Conservation (phyloP, 2,113 vertebrate genomes). For the Eptatretus burgeri region DNA sequence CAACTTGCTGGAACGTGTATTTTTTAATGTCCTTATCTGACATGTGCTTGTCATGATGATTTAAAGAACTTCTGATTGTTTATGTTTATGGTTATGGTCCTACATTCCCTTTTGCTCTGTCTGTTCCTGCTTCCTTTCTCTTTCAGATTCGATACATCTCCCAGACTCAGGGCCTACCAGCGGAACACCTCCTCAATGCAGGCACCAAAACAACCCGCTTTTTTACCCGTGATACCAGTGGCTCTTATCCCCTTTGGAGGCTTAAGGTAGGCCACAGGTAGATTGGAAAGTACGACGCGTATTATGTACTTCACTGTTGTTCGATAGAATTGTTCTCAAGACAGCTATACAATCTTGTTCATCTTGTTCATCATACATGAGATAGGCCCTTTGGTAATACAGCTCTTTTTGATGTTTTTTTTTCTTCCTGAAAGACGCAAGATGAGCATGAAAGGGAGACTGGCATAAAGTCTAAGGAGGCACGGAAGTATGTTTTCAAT, state of each 20-base stretch:
- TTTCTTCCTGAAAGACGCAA: constrained; percentile 27
- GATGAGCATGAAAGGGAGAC: constrained; percentile 80
- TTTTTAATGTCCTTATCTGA: no score
- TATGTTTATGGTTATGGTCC: constrained; percentile 1
- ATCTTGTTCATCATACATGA: no score
- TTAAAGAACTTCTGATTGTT: not conserved
- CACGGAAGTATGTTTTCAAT: constrained; percentile 92
- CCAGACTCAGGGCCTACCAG: constrained; percentile 84
- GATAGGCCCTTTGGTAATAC: no score
- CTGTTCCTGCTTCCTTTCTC: constrained; percentile 9
- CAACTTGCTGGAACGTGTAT: no score
- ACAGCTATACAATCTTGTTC: no score
- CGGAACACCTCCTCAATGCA: constrained; percentile 80
- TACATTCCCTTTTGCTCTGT: not conserved
- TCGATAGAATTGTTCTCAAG: no score
- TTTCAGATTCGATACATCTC: constrained; percentile 86
- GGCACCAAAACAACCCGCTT: constrained; percentile 92
- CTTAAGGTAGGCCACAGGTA: constrained; percentile 38
- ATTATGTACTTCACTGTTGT: no score
- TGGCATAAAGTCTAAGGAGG: constrained; percentile 91
- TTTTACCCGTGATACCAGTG: constrained; percentile 75
- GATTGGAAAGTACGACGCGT: not conserved
- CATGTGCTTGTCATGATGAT: no score
- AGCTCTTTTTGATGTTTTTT: no score
- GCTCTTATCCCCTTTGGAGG: constrained; percentile 80